These are phyloP conservation scores for Tetraneura akinire DNA, from an alignment of 1,140 invertebrate genomes.

Conservation along the genomic window DNA sequence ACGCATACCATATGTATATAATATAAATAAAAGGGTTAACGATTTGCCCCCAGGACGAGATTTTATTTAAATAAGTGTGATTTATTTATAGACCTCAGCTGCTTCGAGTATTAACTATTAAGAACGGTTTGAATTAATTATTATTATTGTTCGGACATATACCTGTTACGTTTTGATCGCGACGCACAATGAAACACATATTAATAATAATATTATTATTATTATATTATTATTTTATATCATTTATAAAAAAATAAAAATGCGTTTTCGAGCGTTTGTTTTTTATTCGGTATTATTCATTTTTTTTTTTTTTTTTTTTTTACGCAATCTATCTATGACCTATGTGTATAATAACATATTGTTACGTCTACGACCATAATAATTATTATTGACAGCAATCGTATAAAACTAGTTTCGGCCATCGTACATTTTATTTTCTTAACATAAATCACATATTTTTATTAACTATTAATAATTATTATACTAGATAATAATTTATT, in stretches of 20 bases:
- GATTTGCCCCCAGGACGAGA: slow-evolving; percentile 26
- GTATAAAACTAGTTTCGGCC: slow-evolving; percentile 7
- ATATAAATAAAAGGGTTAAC: slow-evolving; percentile 33
- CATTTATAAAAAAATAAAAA: too few relatives aligned
- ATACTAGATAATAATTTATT: too few relatives aligned
- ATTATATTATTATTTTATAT: too few relatives aligned
- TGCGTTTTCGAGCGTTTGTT: neutral
- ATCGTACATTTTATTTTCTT: neutral
- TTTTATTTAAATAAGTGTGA: slow-evolving; percentile 13
- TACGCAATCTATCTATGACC: too few relatives aligned
- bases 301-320: neutral
- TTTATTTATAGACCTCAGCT: neutral
- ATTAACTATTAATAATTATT: too few relatives aligned
- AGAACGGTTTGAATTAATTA: neutral
- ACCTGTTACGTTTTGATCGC: neutral
- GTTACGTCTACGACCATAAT: neutral
- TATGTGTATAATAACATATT: too few relatives aligned
- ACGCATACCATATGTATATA: too few relatives aligned
- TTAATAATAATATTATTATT: too few relatives aligned
- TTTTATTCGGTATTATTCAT: neutral
- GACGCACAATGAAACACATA: neutral
- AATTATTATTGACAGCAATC: neutral
- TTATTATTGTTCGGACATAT: neutral
- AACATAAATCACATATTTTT: neutral
- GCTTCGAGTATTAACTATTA: neutral